These are phyloP conservation scores for Brachyhypopomus occidentalis DNA, from an alignment of 2,113 vertebrate genomes.

Conservation along the genomic window DNA sequence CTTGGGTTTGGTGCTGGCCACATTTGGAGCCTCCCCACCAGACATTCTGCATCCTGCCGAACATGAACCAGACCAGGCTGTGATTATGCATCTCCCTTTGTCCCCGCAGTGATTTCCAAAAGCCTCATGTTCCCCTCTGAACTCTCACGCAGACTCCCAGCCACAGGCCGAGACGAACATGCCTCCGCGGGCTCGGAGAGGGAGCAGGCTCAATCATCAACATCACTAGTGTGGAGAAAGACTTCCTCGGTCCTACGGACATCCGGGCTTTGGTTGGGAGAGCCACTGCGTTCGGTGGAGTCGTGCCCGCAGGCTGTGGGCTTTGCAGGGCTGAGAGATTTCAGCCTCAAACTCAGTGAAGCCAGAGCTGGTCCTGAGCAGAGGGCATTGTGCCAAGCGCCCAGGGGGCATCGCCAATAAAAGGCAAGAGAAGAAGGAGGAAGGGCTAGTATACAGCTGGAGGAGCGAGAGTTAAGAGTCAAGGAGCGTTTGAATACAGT, in stretches of 20 bases:
- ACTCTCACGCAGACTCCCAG: slow-evolving; percentile 9
- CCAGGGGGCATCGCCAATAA: slow-evolving; percentile 38
- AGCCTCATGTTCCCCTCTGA: slow-evolving; percentile 23
- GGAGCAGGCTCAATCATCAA: slow-evolving; percentile 19
- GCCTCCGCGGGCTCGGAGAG: slow-evolving; percentile 23
- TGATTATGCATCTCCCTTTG: slow-evolving; percentile 38
- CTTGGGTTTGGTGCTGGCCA: slow-evolving; percentile 10
- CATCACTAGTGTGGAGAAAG: slow-evolving; percentile 9
- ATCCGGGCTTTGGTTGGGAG: slow-evolving; percentile 35
- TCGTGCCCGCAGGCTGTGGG: slow-evolving; percentile 41
- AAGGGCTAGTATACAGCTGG: neutral
- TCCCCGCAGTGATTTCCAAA: slow-evolving; percentile 41
- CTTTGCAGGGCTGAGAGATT: slow-evolving; percentile 23
- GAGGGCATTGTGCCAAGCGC: slow-evolving; percentile 50
- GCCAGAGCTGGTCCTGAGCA: slow-evolving; percentile 31
- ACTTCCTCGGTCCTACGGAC: slow-evolving; percentile 37
- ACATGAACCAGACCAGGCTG: slow-evolving; percentile 29
- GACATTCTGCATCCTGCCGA: slow-evolving; percentile 23
- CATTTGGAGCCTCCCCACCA: neutral
- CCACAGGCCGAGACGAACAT: slow-evolving; percentile 21
- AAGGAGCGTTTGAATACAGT: neutral
- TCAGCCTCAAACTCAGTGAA: slow-evolving; percentile 37
- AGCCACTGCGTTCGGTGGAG: neutral
- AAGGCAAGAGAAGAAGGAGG: slow-evolving; percentile 27
- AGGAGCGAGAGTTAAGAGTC: slow-evolving; percentile 22